phyloP scores from a whole-genome alignment of 1,140 invertebrate genomes.

The Magallana ariakensis region DNA sequence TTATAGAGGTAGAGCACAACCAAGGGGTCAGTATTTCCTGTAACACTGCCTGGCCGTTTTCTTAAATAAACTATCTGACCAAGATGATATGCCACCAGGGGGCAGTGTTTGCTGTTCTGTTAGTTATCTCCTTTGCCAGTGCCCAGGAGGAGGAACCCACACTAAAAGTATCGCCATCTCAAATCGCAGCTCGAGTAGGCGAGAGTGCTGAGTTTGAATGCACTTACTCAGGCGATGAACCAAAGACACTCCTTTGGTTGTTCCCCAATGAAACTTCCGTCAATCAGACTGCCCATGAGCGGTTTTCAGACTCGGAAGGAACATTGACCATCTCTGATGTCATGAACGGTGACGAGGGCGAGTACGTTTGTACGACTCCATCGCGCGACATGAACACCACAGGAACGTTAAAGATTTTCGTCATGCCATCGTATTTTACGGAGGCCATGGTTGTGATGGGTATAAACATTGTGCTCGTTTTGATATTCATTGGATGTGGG shows the following conservation, averaged over 20 bases:
- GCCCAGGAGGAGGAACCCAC: neutral
- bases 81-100: neutral
- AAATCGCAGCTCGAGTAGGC: conserved; percentile 36
- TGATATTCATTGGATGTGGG: conserved; percentile 58
- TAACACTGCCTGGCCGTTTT: too few relatives aligned
- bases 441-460: conserved; percentile 62
- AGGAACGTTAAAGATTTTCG: conserved; percentile 54
- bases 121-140: neutral
- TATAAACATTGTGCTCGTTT: conserved; percentile 53
- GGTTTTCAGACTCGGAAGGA: conserved; percentile 29
- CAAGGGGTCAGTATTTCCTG: too few relatives aligned
- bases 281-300: neutral
- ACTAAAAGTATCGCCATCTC: conserved; percentile 32
- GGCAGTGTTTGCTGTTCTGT: neutral
- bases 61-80: neutral
- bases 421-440: conserved; percentile 60
- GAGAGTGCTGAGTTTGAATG: conserved; percentile 44
- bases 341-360: conserved; percentile 35
- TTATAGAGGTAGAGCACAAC: too few relatives aligned
- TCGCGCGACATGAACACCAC: conserved; percentile 42
- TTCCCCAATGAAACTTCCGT: conserved; percentile 40
- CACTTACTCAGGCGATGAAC: conserved; percentile 34
- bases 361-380: conserved; percentile 54
- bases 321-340: conserved; percentile 14
- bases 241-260: conserved; percentile 40